phyloP scores from a whole-genome alignment of 1,140 invertebrate genomes.

The Scaptodrosophila lebanonensis region DNA sequence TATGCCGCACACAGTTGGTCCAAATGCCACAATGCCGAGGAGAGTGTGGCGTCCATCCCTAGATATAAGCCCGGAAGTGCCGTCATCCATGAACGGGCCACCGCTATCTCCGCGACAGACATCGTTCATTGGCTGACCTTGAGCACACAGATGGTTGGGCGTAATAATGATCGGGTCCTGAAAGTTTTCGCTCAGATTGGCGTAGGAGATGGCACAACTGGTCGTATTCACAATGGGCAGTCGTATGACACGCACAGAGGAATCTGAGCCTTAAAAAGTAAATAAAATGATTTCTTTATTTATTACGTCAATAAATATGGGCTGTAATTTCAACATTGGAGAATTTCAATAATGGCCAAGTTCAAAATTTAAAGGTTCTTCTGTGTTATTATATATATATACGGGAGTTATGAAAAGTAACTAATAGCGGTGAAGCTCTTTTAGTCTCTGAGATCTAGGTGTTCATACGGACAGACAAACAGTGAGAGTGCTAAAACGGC shows the following conservation, averaged over 20 bases:
- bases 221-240: conserved; percentile 77
- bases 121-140: conserved; percentile 77
- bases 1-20: conserved; percentile 79
- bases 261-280: too few species aligned
- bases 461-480: too few species aligned
- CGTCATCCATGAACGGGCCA: conserved; percentile 82
- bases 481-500: too few species aligned
- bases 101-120: conserved; percentile 81
- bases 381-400: too few species aligned
- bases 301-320: too few species aligned
- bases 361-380: too few species aligned
- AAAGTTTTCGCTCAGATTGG: conserved; percentile 76
- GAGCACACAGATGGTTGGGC: conserved; percentile 78
- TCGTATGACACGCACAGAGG: conserved; percentile 59
- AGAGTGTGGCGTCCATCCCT: conserved; percentile 77
- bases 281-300: too few species aligned
- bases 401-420: too few species aligned
- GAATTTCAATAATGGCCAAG: too few species aligned
- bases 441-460: too few species aligned
- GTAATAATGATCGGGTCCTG: conserved; percentile 75
- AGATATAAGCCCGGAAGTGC: conserved; percentile 58
- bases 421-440: too few species aligned
- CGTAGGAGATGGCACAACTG: conserved; percentile 62
- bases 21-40: conserved; percentile 84
- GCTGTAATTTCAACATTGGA: too few species aligned